Conservation (phyloP, 2,797 vertebrate genomes). For the Gallinago nigripennis region DNA sequence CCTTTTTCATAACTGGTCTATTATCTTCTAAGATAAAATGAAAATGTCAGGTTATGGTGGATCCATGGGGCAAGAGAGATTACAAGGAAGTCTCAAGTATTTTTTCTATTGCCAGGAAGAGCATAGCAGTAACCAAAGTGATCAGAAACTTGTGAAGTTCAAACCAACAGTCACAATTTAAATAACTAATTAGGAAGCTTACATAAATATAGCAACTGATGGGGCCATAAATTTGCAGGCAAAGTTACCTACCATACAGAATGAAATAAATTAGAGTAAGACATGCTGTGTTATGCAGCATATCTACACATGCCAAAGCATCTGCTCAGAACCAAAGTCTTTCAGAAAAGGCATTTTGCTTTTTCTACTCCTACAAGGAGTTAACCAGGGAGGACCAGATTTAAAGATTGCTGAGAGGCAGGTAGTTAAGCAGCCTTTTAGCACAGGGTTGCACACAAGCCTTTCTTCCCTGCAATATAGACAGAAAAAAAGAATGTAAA, state of each 20-base stretch:
- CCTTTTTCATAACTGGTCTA: background rate
- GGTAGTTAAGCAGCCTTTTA: background rate
- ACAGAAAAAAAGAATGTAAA: background rate
- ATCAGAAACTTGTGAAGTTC: background rate
- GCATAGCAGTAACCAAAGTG: background rate
- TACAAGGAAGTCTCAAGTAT: background rate
- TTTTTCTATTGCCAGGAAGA: background rate
- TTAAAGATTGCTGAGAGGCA: background rate
- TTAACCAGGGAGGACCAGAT: background rate
- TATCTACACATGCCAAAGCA: background rate
- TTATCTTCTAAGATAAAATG: background rate
- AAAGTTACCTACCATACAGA: background rate
- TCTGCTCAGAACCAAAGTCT: background rate
- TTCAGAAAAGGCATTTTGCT: background rate
- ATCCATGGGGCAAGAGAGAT: background rate
- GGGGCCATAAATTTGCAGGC: background rate
- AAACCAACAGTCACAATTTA: background rate
- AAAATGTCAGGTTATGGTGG: background rate
- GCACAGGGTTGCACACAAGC: background rate
- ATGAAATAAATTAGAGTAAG: background rate
- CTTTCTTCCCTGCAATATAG: background rate
- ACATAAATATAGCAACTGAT: background rate
- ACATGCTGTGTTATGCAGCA: background rate
- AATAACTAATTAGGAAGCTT: background rate
- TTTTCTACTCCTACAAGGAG: background rate